Evolutionary conservation across 2,113 vertebrate species (phyloP), one percentile per base, ranked within the genome.

Genomic region (Galemys pyrenaicus): DNA sequence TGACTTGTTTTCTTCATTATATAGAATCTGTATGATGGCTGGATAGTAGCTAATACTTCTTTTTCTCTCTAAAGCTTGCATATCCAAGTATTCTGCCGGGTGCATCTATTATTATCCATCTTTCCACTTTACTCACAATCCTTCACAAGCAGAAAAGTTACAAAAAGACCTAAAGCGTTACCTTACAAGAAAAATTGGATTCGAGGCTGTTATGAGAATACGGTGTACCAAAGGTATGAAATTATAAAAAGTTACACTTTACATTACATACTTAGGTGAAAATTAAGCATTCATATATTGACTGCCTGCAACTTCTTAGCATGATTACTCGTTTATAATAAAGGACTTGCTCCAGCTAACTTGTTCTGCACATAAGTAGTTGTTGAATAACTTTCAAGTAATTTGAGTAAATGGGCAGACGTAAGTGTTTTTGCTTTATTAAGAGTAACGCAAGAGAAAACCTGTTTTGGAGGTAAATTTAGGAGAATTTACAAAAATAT

Each of bases 201-300:
- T 99, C 78, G 99, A 99, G 98, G 99, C 99, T 0, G 99, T 99
- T 78, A 99, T 99, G 99, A 99, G 99, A 96, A 99, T 99, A 98
- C 98, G 99, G 41, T 99, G 99, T 97, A 99, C 99, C 30, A 99
- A 99, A 99, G 99, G 99, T 99, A 96, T 20, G 80, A 67, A 77
- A 46, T 84, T 58, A 24, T 46, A 37, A 74, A 80, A 22, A 86
- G 37, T 54, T 67, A 22, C 84, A 30, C 28, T 83, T 75, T 49
- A 49, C 62, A 9, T 73, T 81, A 30, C 22, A 39, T 49, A 67
- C 39, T 73, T 87, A 2, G 8, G 2, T 86, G 24, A 74, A 78
- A 96, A 28, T 88, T 58, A 28, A 73, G 26, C 9, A 20, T 46
- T 84, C 2, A 7, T 73, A 4, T 67, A 12, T 19, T 79, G 35